Percentiles rank a stretch among this genome's conserved stretches.
These are phyloP conservation scores for Seira sanloemensis DNA, from an alignment of 2,888 invertebrate species.

Conservation along the genomic window DNA sequence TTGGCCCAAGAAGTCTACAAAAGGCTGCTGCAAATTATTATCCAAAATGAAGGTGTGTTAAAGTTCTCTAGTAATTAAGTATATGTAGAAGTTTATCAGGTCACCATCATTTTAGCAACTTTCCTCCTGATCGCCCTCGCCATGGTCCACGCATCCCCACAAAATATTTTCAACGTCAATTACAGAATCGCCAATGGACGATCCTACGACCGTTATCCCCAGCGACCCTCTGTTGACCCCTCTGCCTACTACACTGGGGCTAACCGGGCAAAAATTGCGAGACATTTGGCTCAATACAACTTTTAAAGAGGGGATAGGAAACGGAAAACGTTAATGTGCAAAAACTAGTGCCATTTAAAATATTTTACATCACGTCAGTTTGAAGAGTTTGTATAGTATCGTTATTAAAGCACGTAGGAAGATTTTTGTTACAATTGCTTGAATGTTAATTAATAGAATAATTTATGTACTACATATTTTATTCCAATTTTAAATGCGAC, in stretches of 20 bases:
- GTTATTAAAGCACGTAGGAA: not conserved
- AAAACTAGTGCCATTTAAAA: not conserved
- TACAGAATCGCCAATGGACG: constrained; percentile 57
- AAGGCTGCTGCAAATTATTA: not conserved
- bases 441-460: not conserved
- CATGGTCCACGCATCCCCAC: constrained; percentile 34
- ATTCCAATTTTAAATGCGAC: not conserved
- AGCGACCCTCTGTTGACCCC: constrained; percentile 67
- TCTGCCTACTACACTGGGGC: constrained; percentile 69
- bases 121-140: constrained; percentile 28
- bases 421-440: not conserved
- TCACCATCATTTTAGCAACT: constrained; percentile 19
- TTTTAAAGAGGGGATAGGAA: constrained; percentile 22
- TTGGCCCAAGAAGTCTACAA: not conserved
- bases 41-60: constrained; percentile 31
- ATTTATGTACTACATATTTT: too few relatives aligned
- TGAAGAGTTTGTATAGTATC: not conserved
- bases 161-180: constrained; percentile 61
- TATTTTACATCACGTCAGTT: not conserved
- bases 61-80: not conserved
- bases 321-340: not conserved
- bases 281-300: constrained; percentile 67
- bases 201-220: constrained; percentile 30
- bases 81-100: constrained; percentile 9
- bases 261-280: constrained; percentile 67